These are phyloP conservation scores for Malacoraja senta DNA, from an alignment of 2,797 vertebrate species.

Conservation along the genomic window DNA sequence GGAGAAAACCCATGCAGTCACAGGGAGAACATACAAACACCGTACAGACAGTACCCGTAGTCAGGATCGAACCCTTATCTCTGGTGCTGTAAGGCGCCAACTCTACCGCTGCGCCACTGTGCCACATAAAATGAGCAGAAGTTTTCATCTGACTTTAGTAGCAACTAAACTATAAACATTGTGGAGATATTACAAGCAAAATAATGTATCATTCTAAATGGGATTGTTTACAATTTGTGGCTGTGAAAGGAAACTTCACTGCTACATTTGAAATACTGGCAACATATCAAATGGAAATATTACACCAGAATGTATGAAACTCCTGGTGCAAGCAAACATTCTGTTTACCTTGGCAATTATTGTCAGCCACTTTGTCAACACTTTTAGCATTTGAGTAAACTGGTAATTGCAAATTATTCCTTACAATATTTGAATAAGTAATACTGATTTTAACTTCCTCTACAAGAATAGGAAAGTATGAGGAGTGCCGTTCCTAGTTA, in stretches of 20 bases:
- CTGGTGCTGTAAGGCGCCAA: too few species aligned
- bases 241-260: not conserved
- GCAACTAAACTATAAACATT: not conserved
- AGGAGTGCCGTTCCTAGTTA: not conserved
- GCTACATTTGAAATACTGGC: not conserved
- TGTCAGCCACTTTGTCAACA: not conserved
- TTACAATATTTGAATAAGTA: not conserved
- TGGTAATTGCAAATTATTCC: not conserved
- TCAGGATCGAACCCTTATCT: too few species aligned
- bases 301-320: not conserved
- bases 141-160: not conserved
- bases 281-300: not conserved
- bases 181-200: not conserved
- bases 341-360: constrained; percentile 1
- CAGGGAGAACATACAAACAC: too few species aligned
- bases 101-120: too few species aligned
- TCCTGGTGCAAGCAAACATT: not conserved
- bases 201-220: not conserved
- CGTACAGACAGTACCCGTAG: too few species aligned
- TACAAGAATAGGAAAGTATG: not conserved
- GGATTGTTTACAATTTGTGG: not conserved
- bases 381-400: not conserved
- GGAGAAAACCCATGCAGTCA: too few species aligned
- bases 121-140: not conserved
- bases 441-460: not conserved